Base-by-base conservation (phyloP, 2,888 invertebrate genomes). In the Tenthredo amoena region DNA sequence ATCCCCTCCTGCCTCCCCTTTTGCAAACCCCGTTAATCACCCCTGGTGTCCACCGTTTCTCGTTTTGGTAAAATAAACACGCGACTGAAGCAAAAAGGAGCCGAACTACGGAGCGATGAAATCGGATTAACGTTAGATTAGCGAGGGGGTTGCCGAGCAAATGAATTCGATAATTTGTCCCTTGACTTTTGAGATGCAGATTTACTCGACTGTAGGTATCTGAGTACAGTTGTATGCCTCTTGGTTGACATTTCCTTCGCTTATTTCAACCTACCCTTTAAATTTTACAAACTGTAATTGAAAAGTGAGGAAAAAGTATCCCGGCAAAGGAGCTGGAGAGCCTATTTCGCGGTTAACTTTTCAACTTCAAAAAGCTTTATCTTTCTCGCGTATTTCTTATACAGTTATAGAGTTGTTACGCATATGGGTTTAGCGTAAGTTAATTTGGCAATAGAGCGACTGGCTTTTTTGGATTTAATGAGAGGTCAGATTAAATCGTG, bases 41-140 rank as follows among this genome's bases (percentile, higher is more conserved):
- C 77, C 77, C 77, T 18, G 21, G 37, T 26, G 18, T 26, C 77
- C 68, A 34, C 26, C 31, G 50, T 77, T 55, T 55, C 77, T 55
- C 77, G 77, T 31, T 77, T 77, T 77, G 77, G 77, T 77, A 50
- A 77, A 77, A 77, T 55, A 77, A 77, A 55, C 77, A 77, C 77
- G 77, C 21, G 31, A 50, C 15, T n/a, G 9, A 34, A 31, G 55
- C 31, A 55, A 55, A 31, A 74, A 21, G 21, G 43, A 43, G 43
- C 74, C 68, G 43, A 21, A 26, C 43, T 31, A 71, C 74, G 43
- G 12, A 21, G 21, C 74, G 74, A 74, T 74, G 47, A 77, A 77
- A 77, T 77, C 34, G 55, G 55, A 77, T 77, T 77, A 77, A 37
- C 55, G 50, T 77, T 55, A 55, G 55, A 77, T 77, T 77, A 77